Evolutionary conservation across 2,113 vertebrate species (phyloP), one percentile per base, ranked within the genome.

Genomic region (Chaetodon trifascialis): DNA sequence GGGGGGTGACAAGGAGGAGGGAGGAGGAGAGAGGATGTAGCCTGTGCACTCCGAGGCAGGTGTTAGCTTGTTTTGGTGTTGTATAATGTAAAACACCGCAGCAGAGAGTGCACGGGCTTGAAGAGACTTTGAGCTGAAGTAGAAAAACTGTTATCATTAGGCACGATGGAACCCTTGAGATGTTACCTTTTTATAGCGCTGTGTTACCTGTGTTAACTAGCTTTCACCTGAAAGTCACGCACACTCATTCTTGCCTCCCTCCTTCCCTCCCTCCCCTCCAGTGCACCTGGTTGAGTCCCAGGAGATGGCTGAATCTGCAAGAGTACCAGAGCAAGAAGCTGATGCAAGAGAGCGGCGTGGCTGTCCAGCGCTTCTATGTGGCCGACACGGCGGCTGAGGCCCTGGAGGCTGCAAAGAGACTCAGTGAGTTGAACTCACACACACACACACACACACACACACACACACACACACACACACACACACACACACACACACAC

Each of bases 261-360:
- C 46, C 42, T 56, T 46, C 9, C 42, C 46, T 46, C 36, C 16
- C 11, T 66, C 46, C 83, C 91, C 83, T 92, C 69, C 88, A 99
- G 97, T 78, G 92, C 80, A 81, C 92, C 86, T 96, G 96, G 14
- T 90, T 95, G 91, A 96, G 90, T 88, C 92, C 96, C 63, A 96
- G 95, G 95, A 96, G 98, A 96, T 99, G 98, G 97, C 96, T 99
- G 91, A 99, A 99, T 93, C 96, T 99, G 69, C 98, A 99, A 86
- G 98, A 99, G 90, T 99, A 99, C 95, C 98, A 99, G 95, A 99
- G 98, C 96, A 99, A 99, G 95, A 98, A 98, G 94, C 94, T 99
- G 92, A 99, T 99, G 98, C 97, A 97, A 86, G 97, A 99, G 86
- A 94, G 97, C 0, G 98, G 98, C 11, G 98, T 99, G 86, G 91